These are phyloP conservation scores for Typhlichthys eigenmanni DNA, from an alignment of 2,797 vertebrate species.

Conservation along the genomic window DNA sequence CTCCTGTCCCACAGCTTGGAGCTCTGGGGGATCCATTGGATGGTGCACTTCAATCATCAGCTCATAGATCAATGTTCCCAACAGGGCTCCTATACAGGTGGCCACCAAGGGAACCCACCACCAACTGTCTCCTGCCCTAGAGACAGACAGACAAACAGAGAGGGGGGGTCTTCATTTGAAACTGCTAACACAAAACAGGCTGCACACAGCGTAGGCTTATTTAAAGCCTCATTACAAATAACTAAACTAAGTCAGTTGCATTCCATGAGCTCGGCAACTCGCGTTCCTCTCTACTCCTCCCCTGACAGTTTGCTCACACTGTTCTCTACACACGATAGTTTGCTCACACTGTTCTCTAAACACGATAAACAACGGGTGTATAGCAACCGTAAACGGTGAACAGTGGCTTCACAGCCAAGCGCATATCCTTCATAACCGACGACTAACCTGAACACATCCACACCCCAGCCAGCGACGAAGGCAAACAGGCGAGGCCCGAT, in stretches of 20 bases:
- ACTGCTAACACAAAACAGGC: not conserved
- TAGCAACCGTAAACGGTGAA: too few species aligned
- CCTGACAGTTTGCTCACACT: too few species aligned
- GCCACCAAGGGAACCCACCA: conserved; percentile 91
- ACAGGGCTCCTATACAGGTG: conserved; percentile 77
- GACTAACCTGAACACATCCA: conserved; percentile 76
- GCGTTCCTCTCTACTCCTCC: too few species aligned
- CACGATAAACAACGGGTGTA: too few species aligned
- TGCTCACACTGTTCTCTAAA: too few species aligned
- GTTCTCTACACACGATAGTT: too few species aligned
- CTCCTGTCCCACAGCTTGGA: conserved; percentile 31
- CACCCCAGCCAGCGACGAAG: conserved; percentile 75
- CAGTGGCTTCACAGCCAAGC: too few species aligned
- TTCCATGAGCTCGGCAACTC: too few species aligned
- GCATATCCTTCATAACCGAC: too few species aligned
- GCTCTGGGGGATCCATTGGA: conserved; percentile 27
- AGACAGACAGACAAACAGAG: not conserved
- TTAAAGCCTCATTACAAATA: too few species aligned
- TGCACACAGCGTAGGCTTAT: too few species aligned
- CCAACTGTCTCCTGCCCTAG: conserved; percentile 82
- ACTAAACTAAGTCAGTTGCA: too few species aligned
- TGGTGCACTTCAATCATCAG: conserved; percentile 80
- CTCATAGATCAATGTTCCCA: conserved; percentile 82
- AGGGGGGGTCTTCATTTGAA: not conserved
- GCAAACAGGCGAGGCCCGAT: conserved; percentile 77